These are phyloP conservation scores for Andrena praecox DNA, from an alignment of 2,888 invertebrate genomes.

Conservation along the genomic window DNA sequence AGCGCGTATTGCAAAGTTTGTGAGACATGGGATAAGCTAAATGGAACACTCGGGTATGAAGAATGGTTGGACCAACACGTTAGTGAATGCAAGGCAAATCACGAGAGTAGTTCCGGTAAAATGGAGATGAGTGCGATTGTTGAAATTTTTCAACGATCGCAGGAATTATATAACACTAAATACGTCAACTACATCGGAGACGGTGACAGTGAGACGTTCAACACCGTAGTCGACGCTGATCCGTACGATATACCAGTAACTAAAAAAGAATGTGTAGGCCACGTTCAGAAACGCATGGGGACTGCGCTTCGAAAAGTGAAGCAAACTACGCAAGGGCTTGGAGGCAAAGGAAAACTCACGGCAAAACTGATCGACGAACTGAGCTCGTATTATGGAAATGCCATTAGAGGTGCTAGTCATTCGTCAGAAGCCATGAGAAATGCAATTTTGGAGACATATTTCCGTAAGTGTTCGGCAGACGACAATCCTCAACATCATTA, in stretches of 20 bases:
- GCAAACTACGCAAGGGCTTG: constrained; percentile 39
- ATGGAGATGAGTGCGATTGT: constrained; percentile 31
- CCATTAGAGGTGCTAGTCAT: constrained; percentile 59
- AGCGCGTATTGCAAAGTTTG: constrained; percentile 15
- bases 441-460: constrained; percentile 67
- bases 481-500: constrained; percentile 59
- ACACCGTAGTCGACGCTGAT: constrained; percentile 28
- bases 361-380: constrained; percentile 30
- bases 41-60: not conserved
- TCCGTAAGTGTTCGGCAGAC: constrained; percentile 63
- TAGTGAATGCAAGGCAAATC: constrained; percentile 18
- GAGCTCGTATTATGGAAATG: constrained; percentile 64
- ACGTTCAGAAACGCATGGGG: constrained; percentile 26
- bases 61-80: not conserved
- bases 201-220: constrained; percentile 44
- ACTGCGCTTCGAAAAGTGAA: constrained; percentile 32
- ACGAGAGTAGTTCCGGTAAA: constrained; percentile 26
- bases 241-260: constrained; percentile 29
- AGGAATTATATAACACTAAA: constrained; percentile 28
- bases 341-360: constrained; percentile 45
- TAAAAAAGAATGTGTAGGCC: constrained; percentile 4
- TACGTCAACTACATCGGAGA: constrained; percentile 40
- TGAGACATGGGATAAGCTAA: not conserved
- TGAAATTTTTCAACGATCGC: constrained; percentile 37
- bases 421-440: constrained; percentile 49